Conservation (phyloP, 1,140 invertebrate genomes). For the Eupristina koningsbergeri region DNA sequence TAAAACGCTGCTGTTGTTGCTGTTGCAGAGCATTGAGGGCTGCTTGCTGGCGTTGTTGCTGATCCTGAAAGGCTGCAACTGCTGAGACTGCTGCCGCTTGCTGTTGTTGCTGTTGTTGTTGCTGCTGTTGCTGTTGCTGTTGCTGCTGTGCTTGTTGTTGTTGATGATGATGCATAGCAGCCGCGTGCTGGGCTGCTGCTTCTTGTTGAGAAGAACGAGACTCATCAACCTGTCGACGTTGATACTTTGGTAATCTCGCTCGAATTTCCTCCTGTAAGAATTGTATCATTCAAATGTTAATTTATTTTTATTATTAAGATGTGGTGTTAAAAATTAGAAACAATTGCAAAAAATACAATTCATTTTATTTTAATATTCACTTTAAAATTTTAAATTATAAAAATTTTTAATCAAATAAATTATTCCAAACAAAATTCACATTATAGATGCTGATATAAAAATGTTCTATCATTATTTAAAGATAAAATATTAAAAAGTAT, state of each 20-base stretch:
- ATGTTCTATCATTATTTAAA: too few species aligned
- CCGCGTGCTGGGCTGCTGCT: slow-evolving; percentile 74
- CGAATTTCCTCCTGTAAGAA: slow-evolving; percentile 84
- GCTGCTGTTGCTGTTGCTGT: slow-evolving; percentile 57
- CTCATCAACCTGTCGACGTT: slow-evolving; percentile 73
- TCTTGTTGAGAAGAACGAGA: slow-evolving; percentile 74
- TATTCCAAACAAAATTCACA: too few species aligned
- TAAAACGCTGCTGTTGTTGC: slow-evolving; percentile 64
- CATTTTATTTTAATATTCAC: too few species aligned
- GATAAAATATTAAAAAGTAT: too few species aligned
- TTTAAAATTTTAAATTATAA: too few species aligned
- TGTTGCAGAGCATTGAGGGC: slow-evolving; percentile 63
- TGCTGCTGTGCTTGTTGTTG: slow-evolving; percentile 53
- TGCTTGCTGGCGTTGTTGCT: slow-evolving; percentile 71
- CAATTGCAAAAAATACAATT: too few species aligned
- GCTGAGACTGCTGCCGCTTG: slow-evolving; percentile 64
- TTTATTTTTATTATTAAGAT: neutral
- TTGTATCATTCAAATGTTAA: neutral
- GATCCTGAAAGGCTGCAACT: slow-evolving; percentile 68
- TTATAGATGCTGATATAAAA: too few species aligned
- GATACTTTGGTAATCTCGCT: slow-evolving; percentile 84
- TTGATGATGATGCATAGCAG: slow-evolving; percentile 55
- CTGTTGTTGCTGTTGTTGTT: slow-evolving; percentile 64
- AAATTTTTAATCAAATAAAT: too few species aligned
- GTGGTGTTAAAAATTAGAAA: too few species aligned